Base-by-base conservation (phyloP, 2,888 invertebrate species). In the Eilema griseolum region DNA sequence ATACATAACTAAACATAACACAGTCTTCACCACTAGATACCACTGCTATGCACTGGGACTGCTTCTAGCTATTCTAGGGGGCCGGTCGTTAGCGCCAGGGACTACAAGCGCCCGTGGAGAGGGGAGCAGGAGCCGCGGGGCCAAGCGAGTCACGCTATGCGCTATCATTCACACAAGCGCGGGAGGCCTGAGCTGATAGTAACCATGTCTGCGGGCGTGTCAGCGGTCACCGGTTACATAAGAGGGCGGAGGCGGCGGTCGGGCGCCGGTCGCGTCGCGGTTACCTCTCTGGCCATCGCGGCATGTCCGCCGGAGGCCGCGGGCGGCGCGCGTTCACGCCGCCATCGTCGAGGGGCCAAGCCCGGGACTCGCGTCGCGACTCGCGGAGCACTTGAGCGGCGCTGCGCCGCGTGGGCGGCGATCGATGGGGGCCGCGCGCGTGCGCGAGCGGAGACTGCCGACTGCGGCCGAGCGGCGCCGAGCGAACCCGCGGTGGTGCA, bases 261-360 rank as follows among this genome's bases (percentile, higher is more conserved):
- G 85, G 85, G 86, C 90, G 90, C 90, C 90, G 89, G 89, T 85
- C 81, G 70, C 78, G 79, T 78, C 82, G 73, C 91, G 89, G 90
- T 93, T 96, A 96, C 96, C 96, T 96, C 96, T 96, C 96, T 96
- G 96, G 96, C 96, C 96, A 96, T 96, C 96, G 96, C 96, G 96
- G 96, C 96, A 96, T 96, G 95, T 95, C 93, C 93, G 94, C 94
- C 95, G 96, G 96, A 95, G 95, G 95, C 95, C 95, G 96, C 95
- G 95, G 93, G 92, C 89, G 91, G 91, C 93, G 94, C 95, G 93
- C 92, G 93, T 90, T 95, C 94, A 95, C 95, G 95, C 94, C 95
- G 95, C 95, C 95, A 94, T 94, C 91, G 89, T 91, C 90, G 90
- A 86, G 87, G 88, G 91, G 92, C 92, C 89, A 87, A 90, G 92